Base-by-base conservation (phyloP, 1,140 invertebrate genomes). In the Sinonovacula constricta region DNA sequence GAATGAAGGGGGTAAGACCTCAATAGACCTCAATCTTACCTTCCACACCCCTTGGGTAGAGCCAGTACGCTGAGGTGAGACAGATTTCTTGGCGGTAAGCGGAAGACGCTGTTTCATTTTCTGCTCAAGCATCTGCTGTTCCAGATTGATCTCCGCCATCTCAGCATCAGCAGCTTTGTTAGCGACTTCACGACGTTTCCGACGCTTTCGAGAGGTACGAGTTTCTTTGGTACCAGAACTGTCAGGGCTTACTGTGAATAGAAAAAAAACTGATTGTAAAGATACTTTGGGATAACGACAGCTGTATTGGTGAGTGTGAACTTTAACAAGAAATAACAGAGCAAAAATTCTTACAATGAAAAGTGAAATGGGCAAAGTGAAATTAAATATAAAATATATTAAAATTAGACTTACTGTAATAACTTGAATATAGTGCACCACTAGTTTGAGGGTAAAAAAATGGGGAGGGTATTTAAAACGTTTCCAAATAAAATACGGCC, bases 131-230 rank as follows among this genome's bases (percentile, higher is more conserved):
- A 88, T 85, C 59, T 89, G 84, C 69, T 89, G 87, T 60, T 90
- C 89, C 24, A 89, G 72, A 22, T 83, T 83, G n/a, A 90, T 90
- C 71, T 90, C 89, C 0, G 86, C 85, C 80, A 89, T 79, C 70
- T 90, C 89, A 24, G 83, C 84, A 54, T 88, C 87, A 24, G 88
- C 89, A 1, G 89, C 89, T 57, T 82, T 81, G 70, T 89, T 87
- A 12, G 87, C 88, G 34, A 83, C 62, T 57, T 88, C 86, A 24
- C 83, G 80, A 7, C 88, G 72, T 66, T 89, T 90, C n/a, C 83
- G 65, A 26, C 87, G 59, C 68, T 88, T 89, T 10, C 88, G 68
- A 14, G 87, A 82, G 51, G 54, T 82, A 3, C 74, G 33, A n/a
- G 53, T 69, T 36, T 77, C 74, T 33, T 51, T 77, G n/a, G 34